phyloP scores from a whole-genome alignment of 2,888 invertebrate species.

The Erebia aethiops region DNA sequence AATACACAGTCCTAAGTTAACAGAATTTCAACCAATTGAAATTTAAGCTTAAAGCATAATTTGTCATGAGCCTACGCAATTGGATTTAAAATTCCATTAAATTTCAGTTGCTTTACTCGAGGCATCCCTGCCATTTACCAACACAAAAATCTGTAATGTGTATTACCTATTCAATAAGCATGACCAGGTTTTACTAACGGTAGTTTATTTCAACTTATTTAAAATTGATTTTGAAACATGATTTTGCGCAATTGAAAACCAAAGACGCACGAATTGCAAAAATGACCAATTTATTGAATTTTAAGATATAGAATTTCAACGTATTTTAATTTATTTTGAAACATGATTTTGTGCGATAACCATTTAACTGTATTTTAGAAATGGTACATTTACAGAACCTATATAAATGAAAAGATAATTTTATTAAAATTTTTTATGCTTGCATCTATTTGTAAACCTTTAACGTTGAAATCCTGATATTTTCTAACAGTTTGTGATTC shows the following conservation, averaged over 20 bases:
- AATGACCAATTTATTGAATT: too few species aligned
- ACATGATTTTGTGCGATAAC: too few species aligned
- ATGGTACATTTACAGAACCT: not conserved
- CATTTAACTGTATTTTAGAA: too few species aligned
- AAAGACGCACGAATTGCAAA: not conserved
- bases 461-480: not conserved
- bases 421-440: not conserved
- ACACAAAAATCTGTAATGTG: not conserved
- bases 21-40: slow-evolving; percentile 53
- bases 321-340: not conserved
- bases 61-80: slow-evolving; percentile 45
- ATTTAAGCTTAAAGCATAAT: slow-evolving; percentile 54
- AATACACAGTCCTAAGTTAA: slow-evolving; percentile 53
- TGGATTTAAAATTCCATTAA: not conserved
- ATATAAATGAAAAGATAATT: not conserved
- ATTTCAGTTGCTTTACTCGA: not conserved
- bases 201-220: not conserved
- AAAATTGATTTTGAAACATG: not conserved
- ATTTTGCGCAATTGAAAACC: too few species aligned
- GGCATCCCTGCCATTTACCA: not conserved
- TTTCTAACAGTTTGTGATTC: not conserved
- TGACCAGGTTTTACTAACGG: not conserved
- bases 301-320: not conserved
- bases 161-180: not conserved
- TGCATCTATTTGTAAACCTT: not conserved